Conservation (phyloP, 2,113 vertebrate genomes). For the Petrocephalus zakoni region DNA sequence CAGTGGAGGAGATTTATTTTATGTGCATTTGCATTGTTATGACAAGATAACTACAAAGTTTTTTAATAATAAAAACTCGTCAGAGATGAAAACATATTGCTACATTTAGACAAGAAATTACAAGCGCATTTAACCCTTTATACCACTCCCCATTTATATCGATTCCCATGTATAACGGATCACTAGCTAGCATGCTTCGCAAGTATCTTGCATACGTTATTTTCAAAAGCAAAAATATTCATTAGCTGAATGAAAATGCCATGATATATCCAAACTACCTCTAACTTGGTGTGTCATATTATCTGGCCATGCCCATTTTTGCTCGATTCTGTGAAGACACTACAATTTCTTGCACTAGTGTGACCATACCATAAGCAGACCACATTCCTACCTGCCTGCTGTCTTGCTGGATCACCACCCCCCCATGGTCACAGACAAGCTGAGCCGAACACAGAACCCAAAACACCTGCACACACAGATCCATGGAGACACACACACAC, state of each 20-base stretch:
- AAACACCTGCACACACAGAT: neutral
- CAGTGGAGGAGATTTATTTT: neutral
- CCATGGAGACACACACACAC: neutral
- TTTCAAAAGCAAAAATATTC: neutral
- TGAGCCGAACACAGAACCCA: neutral
- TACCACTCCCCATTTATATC: neutral
- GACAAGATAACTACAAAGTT: neutral
- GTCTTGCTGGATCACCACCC: neutral
- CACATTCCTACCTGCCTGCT: neutral
- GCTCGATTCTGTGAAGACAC: neutral
- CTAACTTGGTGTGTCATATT: neutral
- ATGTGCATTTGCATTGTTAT: neutral
- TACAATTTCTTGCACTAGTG: neutral
- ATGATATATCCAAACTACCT: neutral
- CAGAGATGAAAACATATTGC: neutral
- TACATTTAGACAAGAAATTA: neutral
- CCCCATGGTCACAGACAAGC: neutral
- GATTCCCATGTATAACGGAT: neutral
- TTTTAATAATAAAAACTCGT: neutral
- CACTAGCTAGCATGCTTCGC: neutral
- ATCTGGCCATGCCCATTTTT: neutral
- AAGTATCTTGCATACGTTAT: neutral
- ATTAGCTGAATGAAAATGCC: neutral
- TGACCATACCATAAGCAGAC: neutral
- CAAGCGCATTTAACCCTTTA: neutral